These are phyloP conservation scores for Zapornia atra DNA, from an alignment of 2,113 vertebrate genomes.

Conservation along the genomic window DNA sequence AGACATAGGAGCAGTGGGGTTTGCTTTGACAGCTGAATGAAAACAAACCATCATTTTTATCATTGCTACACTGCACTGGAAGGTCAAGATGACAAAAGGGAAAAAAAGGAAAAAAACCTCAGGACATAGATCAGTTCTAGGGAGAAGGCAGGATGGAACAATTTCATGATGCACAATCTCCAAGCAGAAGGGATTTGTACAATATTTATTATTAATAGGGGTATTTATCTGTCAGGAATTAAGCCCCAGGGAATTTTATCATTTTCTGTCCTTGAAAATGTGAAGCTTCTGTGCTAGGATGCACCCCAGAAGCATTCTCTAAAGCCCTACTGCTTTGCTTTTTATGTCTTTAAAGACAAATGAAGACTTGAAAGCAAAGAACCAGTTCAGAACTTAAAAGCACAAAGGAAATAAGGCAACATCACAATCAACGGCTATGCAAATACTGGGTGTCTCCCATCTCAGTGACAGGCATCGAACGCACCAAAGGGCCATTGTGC, in stretches of 20 bases:
- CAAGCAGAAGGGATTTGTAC: background rate
- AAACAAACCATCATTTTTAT: background rate
- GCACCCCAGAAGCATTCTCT: background rate
- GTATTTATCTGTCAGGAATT: background rate
- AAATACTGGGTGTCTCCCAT: background rate
- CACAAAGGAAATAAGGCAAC: background rate
- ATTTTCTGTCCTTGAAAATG: background rate
- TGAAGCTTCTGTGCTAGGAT: background rate
- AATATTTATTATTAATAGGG: background rate
- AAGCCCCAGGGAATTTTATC: background rate
- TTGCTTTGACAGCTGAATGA: background rate
- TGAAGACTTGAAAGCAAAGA: background rate
- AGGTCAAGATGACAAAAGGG: background rate
- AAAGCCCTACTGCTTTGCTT: background rate
- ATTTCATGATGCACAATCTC: background rate
- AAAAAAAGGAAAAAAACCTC: background rate
- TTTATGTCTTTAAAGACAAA: background rate
- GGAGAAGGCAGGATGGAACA: background rate
- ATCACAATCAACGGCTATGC: background rate
- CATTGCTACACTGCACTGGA: background rate
- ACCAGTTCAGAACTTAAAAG: background rate
- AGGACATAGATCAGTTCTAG: background rate
- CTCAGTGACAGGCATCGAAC: background rate
- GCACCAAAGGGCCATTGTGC: background rate
- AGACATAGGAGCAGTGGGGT: background rate